Evolutionary conservation across 2,888 invertebrate genomes (phyloP), one percentile per base, ranked within the genome.

Genomic region (Andrena bucephala): DNA sequence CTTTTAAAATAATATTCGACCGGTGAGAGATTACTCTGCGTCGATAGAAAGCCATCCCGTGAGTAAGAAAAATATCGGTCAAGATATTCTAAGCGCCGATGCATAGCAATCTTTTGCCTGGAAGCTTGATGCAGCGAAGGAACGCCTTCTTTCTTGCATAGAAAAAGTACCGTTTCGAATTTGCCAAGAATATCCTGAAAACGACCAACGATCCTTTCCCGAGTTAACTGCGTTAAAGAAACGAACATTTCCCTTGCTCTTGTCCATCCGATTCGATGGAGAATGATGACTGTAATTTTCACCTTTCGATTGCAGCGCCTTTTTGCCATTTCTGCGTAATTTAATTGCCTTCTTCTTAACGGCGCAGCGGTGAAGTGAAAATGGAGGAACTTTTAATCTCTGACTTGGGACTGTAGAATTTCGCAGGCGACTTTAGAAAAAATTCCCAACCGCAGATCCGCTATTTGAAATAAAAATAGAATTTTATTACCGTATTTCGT

Each of bases 61-160:
- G 71, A 50, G 63, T 68, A 57, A 68, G 27, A 72, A n/a, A 42
- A 76, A 81, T 76, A 65, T 80, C 62, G 68, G 50, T 75, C 62
- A 67, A 62, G 63, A 65, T 75, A 72, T 81, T 62, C 59, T 60
- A 72, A 67, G 66, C 74, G 73, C 24, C 81, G 81, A 57, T 79
- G 74, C 78, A 59, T 78, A 67, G 75, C 74, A 78, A 62, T 72
- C 68, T 27, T 67, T 60, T 36, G 48, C 60, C 6, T 2, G 54
- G 42, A 50, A 66, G 29, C 31, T 66, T 48, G 24, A 57, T 13
- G 13, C 54, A 27, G 16, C 54, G 27, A 66, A 16, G 74, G 48
- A 66, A 48, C 67, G 48, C 57, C 42, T 63, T 5, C 33, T 62
- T 77, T 67, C 67, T 29, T 48, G 16, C 29, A 33, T 29, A 72